Percentiles rank a stretch among this genome's conserved stretches.
Evolutionary conservation across 2,113 vertebrate genomes (phyloP).

Genomic region (Centropus unirufus): DNA sequence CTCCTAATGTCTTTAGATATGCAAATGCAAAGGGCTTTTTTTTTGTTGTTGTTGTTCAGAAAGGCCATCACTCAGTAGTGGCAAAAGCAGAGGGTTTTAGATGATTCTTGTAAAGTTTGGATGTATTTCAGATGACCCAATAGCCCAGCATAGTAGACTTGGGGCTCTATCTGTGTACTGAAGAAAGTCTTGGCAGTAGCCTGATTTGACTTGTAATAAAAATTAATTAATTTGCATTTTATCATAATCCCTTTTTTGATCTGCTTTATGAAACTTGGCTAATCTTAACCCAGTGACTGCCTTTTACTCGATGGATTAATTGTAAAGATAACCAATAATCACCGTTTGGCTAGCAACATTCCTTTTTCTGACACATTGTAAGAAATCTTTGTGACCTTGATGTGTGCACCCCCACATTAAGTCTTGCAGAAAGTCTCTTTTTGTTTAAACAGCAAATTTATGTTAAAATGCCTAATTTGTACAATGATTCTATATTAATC

Average conservation of each 20-base stretch:
- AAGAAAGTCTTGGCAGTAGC: neutral
- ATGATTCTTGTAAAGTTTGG: neutral
- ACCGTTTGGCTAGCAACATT: neutral
- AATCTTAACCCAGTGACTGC: neutral
- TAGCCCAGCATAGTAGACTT: neutral
- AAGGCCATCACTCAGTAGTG: neutral
- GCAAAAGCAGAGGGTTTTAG: neutral
- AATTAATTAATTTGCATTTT: neutral
- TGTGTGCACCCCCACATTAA: neutral
- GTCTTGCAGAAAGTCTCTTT: neutral
- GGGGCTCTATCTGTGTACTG: neutral
- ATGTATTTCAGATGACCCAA: neutral
- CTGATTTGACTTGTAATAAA: neutral
- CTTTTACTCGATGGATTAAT: neutral
- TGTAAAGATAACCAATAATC: neutral
- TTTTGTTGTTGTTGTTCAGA: neutral
- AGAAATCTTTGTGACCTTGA: neutral
- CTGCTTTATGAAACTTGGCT: neutral
- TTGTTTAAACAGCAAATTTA: neutral
- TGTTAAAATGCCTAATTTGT: neutral
- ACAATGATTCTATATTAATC: neutral
- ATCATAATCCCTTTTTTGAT: neutral
- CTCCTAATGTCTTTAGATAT: neutral
- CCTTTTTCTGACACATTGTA: neutral
- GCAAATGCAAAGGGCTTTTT: neutral